Percentiles rank a stretch among this genome's conserved stretches.
Evolutionary conservation across 2,113 vertebrate species (phyloP).

Genomic region (Meles meles): DNA sequence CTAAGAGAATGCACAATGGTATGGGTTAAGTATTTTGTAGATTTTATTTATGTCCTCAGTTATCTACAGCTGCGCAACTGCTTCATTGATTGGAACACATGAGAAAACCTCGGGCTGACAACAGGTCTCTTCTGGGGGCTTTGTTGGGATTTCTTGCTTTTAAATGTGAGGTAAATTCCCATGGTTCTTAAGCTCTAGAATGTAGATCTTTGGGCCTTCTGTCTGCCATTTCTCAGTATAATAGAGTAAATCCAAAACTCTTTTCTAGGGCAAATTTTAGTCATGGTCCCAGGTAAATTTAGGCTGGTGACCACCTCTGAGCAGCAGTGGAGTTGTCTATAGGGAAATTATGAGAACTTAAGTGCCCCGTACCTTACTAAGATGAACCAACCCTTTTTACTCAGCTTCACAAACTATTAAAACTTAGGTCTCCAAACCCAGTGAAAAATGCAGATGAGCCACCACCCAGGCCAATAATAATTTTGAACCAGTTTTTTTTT

Average conservation of each 20-base stretch:
- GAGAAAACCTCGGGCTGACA: neutral
- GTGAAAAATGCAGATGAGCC: neutral
- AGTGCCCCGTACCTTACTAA: neutral
- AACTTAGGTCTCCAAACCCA: neutral
- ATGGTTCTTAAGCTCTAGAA: neutral
- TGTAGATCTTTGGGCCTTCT: neutral
- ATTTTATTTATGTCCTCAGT: slow-evolving; percentile 23
- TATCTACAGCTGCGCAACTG: neutral
- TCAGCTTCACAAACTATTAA: neutral
- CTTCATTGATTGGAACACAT: neutral
- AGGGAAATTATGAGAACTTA: neutral
- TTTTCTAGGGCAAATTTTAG: neutral
- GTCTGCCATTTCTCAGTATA: neutral
- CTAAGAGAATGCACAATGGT: neutral
- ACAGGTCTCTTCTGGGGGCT: neutral
- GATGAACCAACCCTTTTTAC: neutral
- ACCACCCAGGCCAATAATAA: neutral
- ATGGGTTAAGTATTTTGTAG: neutral
- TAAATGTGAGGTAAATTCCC: neutral
- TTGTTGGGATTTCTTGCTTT: neutral
- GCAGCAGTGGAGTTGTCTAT: neutral
- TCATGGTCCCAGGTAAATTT: neutral
- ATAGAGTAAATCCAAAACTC: neutral
- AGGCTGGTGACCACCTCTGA: neutral
- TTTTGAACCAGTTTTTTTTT: neutral